These are phyloP conservation scores for Napeogenes inachia DNA, from an alignment of 2,888 invertebrate genomes.

Conservation along the genomic window DNA sequence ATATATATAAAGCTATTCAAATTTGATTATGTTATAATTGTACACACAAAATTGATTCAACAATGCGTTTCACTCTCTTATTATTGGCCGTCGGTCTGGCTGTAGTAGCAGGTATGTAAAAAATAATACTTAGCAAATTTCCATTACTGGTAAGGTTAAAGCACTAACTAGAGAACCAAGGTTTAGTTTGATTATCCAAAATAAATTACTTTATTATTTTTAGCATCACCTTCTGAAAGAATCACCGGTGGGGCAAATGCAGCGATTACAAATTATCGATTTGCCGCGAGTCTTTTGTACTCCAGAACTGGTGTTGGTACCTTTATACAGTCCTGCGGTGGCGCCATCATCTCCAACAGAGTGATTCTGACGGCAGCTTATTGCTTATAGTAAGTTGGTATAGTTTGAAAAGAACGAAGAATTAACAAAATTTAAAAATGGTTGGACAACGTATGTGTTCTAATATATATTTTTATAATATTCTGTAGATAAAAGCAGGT, in stretches of 20 bases:
- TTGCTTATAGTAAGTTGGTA: slow-evolving; percentile 40
- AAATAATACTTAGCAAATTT: background rate
- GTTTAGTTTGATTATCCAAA: no score
- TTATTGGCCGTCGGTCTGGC: background rate
- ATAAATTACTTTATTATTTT: background rate
- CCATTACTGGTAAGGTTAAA: no score
- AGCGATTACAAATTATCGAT: slow-evolving; percentile 47
- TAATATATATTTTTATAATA: no score
- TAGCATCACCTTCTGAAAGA: slow-evolving; percentile 24
- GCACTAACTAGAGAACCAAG: no score
- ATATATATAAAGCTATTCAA: no score
- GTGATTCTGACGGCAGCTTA: slow-evolving; percentile 60
- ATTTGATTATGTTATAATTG: background rate
- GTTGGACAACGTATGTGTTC: no score
- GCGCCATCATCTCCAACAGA: slow-evolving; percentile 45
- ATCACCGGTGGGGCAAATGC: slow-evolving; percentile 51
- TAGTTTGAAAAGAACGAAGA: background rate
- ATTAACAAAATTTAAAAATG: background rate
- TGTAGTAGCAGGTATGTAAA: background rate
- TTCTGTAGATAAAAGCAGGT: no score
- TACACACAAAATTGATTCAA: background rate
- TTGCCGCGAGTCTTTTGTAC: slow-evolving; percentile 41
- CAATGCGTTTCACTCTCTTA: background rate
- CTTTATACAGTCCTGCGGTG: slow-evolving; percentile 54
- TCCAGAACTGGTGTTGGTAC: slow-evolving; percentile 43